These are phyloP conservation scores for Caenorhabditis latens DNA, from an alignment of 1,140 invertebrate species.

Conservation along the genomic window DNA sequence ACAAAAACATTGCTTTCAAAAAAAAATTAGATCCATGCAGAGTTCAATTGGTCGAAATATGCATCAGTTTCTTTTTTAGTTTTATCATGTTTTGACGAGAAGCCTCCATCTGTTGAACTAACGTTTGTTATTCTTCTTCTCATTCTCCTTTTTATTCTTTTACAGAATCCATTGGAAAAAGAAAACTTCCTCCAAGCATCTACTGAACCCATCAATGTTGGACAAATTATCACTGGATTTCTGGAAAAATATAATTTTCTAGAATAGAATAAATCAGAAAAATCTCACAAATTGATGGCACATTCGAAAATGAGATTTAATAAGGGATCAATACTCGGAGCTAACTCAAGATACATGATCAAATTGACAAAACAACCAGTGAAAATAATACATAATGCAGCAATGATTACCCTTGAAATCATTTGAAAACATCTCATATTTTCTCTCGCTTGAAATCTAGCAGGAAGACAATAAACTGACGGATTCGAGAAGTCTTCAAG, in stretches of 20 bases:
- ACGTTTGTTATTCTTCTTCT: neutral
- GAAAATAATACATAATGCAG: neutral
- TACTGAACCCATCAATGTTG: neutral
- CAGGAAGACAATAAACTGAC: neutral
- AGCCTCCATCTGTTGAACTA: neutral
- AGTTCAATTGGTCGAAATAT: conserved; percentile 16
- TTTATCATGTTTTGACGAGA: neutral
- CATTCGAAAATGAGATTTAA: neutral
- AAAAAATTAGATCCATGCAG: neutral
- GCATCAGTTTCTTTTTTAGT: conserved; percentile 7
- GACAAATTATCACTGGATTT: neutral
- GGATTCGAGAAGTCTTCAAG: conserved; percentile 18
- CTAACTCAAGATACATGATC: neutral
- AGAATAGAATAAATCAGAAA: neutral
- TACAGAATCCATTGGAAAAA: neutral
- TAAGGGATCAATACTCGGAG: neutral
- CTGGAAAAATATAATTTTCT: neutral
- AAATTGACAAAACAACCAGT: neutral
- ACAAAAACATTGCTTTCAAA: neutral
- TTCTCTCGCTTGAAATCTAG: neutral
- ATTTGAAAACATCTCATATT: conserved; percentile 3
- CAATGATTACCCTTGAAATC: neutral
- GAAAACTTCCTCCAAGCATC: neutral
- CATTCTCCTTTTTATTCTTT: neutral
- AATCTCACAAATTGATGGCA: conserved; percentile 4